Conservation (phyloP, 2,888 invertebrate species). For the Mythimna ferrago region DNA sequence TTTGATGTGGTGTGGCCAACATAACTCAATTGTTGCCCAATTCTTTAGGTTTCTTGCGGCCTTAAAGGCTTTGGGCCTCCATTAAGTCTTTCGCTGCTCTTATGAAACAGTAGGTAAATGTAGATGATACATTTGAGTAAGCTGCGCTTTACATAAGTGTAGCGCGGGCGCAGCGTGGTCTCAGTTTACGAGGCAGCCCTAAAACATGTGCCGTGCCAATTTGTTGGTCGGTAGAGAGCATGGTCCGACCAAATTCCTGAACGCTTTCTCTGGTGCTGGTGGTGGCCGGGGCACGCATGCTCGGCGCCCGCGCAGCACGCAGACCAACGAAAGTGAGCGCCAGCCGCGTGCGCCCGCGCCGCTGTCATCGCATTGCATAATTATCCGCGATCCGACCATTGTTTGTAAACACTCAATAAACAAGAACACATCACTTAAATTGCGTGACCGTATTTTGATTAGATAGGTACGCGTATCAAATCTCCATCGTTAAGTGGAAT, state of each 20-base stretch:
- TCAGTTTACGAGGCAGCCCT: slow-evolving; percentile 56
- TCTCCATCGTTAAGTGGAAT: slow-evolving; percentile 63
- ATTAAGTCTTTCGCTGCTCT: neutral
- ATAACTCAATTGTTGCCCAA: slow-evolving; percentile 12
- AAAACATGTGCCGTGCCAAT: slow-evolving; percentile 66
- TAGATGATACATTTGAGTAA: slow-evolving; percentile 13
- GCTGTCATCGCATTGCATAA: slow-evolving; percentile 89
- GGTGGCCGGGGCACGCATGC: slow-evolving; percentile 66
- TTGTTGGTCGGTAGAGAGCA: slow-evolving; percentile 72
- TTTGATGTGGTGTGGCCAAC: slow-evolving; percentile 14
- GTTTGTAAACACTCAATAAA: slow-evolving; percentile 89
- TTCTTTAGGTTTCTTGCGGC: neutral
- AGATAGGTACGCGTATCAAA: slow-evolving; percentile 68
- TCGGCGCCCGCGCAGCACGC: slow-evolving; percentile 72
- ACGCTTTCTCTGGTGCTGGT: slow-evolving; percentile 86
- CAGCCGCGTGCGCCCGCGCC: slow-evolving; percentile 75
- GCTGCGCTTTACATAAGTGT: slow-evolving; percentile 8
- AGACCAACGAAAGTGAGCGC: slow-evolving; percentile 88
- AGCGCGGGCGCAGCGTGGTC: slow-evolving; percentile 10
- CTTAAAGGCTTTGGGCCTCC: neutral
- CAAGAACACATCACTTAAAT: slow-evolving; percentile 78
- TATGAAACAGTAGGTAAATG: slow-evolving; percentile 7
- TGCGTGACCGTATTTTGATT: slow-evolving; percentile 85
- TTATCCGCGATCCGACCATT: slow-evolving; percentile 86
- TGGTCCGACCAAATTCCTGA: slow-evolving; percentile 87